Evolutionary conservation across 2,888 invertebrate genomes (phyloP).

Genomic region (Synanthedon formicaeformis): DNA sequence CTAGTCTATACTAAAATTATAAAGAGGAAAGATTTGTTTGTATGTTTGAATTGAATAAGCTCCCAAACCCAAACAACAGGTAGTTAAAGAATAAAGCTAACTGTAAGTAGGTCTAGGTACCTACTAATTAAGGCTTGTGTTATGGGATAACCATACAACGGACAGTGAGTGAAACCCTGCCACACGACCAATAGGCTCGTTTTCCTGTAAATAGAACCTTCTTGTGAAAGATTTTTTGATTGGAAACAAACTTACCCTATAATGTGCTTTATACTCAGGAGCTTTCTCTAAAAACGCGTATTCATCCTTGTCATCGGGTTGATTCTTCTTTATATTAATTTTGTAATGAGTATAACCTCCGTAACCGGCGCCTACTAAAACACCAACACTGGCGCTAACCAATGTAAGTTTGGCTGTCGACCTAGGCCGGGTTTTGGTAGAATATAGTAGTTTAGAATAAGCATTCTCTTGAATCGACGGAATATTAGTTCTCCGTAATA

Average conservation of each 20-base stretch:
- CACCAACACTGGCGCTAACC: conserved; percentile 71
- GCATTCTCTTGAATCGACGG: conserved; percentile 40
- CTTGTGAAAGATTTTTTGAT: background rate
- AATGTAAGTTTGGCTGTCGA: conserved; percentile 65
- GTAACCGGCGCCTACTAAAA: conserved; percentile 67
- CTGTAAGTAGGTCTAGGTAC: too few relatives aligned
- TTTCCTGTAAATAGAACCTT: too few relatives aligned
- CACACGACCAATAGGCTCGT: too few relatives aligned
- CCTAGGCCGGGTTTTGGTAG: conserved; percentile 39
- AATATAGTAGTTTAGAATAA: conserved; percentile 20
- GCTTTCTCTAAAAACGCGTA: conserved; percentile 51
- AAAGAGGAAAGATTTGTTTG: too few relatives aligned
- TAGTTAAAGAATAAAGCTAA: too few relatives aligned
- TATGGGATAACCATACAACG: background rate
- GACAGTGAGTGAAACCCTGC: too few relatives aligned
- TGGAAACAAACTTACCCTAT: conserved; percentile 35
- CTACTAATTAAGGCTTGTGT: background rate
- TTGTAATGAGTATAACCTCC: conserved; percentile 64
- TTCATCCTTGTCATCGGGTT: conserved; percentile 39
- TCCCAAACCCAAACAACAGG: too few relatives aligned
- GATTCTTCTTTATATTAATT: conserved; percentile 43
- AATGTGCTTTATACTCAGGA: conserved; percentile 65
- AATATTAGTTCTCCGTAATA: conserved; percentile 39
- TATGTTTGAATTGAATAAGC: too few relatives aligned
- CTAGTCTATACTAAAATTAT: too few relatives aligned